Percentiles rank a stretch among this genome's conserved stretches.
Conservation (phyloP, 2,797 vertebrate species). For the Gambelia wislizenii region DNA sequence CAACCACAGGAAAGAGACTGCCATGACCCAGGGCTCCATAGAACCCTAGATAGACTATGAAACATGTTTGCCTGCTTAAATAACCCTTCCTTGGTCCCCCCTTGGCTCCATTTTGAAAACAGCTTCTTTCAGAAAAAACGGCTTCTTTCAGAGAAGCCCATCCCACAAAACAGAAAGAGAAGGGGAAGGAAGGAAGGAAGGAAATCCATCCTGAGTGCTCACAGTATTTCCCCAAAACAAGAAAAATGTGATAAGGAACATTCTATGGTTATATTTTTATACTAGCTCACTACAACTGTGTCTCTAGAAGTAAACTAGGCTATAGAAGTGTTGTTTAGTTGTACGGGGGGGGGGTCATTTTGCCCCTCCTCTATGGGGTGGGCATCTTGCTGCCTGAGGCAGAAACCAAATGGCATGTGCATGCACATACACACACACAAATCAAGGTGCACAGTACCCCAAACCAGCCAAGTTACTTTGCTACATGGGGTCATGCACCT, state of each 20-base stretch:
- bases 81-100: not conserved
- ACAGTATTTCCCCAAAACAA: not conserved
- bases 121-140: not conserved
- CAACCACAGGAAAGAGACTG: conserved; percentile 11
- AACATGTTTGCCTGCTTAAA: no score
- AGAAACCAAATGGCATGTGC: not conserved
- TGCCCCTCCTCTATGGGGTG: no score
- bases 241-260: not conserved
- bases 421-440: not conserved
- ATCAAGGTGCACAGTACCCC: not conserved
- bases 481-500: not conserved
- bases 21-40: no score
- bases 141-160: no score
- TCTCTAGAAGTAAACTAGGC: not conserved
- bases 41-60: not conserved
- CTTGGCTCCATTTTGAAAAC: not conserved
- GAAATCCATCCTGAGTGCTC: no score
- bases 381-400: not conserved
- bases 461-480: not conserved
- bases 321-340: rapidly evolving
- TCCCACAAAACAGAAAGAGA: no score
- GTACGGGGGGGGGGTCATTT: not conserved
- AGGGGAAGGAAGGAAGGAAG: not conserved
- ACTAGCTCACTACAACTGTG: not conserved
- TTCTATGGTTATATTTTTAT: not conserved